These are phyloP conservation scores for Sinosuthora webbiana DNA, from an alignment of 2,113 vertebrate genomes.

Conservation along the genomic window DNA sequence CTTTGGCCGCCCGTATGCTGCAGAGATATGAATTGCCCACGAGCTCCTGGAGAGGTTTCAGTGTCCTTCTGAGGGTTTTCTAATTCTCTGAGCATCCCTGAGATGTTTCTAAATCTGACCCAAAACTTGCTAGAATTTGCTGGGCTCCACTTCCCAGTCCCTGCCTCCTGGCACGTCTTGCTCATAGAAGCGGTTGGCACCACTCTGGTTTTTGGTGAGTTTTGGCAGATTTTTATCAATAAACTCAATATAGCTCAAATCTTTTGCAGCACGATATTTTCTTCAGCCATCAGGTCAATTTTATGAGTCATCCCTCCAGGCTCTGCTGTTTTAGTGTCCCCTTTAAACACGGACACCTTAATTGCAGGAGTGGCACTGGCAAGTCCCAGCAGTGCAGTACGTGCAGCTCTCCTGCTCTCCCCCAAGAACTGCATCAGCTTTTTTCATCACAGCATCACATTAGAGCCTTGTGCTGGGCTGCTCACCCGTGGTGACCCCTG, in stretches of 20 bases:
- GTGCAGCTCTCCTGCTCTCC: neutral
- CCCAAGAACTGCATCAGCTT: neutral
- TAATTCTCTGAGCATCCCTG: neutral
- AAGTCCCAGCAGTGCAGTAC: neutral
- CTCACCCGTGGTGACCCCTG: slow-evolving; percentile 49
- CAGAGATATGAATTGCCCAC: neutral
- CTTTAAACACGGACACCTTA: neutral
- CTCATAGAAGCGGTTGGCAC: neutral
- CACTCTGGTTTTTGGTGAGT: neutral
- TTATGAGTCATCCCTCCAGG: neutral
- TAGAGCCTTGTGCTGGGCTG: slow-evolving; percentile 46
- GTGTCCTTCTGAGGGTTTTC: neutral
- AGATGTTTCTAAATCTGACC: neutral
- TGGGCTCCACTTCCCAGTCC: neutral
- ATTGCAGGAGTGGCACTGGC: neutral
- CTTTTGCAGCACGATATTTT: neutral
- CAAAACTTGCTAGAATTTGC: neutral
- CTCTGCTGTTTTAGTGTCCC: neutral
- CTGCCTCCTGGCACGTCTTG: neutral
- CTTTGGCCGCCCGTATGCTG: neutral
- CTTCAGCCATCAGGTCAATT: neutral
- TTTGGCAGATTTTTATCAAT: neutral
- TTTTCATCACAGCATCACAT: slow-evolving; percentile 29
- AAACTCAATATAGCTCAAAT: neutral
- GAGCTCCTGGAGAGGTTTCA: neutral